phyloP scores from a whole-genome alignment of 1,140 invertebrate species.

The Popillia japonica region DNA sequence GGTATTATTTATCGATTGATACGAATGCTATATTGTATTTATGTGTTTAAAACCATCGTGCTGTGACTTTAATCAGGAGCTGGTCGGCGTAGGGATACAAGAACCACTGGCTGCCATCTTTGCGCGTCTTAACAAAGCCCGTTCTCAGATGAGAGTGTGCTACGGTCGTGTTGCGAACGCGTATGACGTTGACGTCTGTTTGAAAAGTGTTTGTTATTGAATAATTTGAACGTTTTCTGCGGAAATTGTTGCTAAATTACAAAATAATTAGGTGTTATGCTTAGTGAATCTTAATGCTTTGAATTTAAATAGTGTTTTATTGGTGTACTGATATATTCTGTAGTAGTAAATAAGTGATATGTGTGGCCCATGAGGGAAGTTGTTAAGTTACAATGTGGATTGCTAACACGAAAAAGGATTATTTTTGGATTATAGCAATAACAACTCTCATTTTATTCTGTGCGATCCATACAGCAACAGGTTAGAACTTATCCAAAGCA shows the following conservation, averaged over 20 bases:
- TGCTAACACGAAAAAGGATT: slow-evolving; percentile 58
- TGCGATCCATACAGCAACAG: slow-evolving; percentile 48
- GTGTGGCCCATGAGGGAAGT: slow-evolving; percentile 56
- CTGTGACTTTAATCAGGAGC: not conserved
- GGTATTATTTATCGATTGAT: not conserved
- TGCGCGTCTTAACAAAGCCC: slow-evolving; percentile 50
- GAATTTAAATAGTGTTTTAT: slow-evolving; percentile 39
- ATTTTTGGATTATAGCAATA: slow-evolving; percentile 58
- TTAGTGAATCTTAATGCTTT: slow-evolving; percentile 18
- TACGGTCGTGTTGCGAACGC: slow-evolving; percentile 40
- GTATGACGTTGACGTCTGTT: slow-evolving; percentile 9
- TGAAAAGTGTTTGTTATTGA: slow-evolving; percentile 15
- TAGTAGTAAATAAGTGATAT: slow-evolving; percentile 38
- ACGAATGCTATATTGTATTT: not conserved
- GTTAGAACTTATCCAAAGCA: slow-evolving; percentile 36
- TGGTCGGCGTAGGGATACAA: slow-evolving; percentile 50
- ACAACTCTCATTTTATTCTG: slow-evolving; percentile 45
- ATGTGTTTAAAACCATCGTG: not conserved
- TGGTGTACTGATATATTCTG: slow-evolving; percentile 13
- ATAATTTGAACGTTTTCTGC: not conserved
- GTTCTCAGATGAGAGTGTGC: slow-evolving; percentile 49
- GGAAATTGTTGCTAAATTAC: slow-evolving; percentile 27
- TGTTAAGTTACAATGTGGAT: slow-evolving; percentile 58
- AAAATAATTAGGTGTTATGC: not conserved
- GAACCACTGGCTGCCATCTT: slow-evolving; percentile 50